These are phyloP conservation scores for Clepsis dumicolana DNA, from an alignment of 2,888 invertebrate species.

Conservation along the genomic window DNA sequence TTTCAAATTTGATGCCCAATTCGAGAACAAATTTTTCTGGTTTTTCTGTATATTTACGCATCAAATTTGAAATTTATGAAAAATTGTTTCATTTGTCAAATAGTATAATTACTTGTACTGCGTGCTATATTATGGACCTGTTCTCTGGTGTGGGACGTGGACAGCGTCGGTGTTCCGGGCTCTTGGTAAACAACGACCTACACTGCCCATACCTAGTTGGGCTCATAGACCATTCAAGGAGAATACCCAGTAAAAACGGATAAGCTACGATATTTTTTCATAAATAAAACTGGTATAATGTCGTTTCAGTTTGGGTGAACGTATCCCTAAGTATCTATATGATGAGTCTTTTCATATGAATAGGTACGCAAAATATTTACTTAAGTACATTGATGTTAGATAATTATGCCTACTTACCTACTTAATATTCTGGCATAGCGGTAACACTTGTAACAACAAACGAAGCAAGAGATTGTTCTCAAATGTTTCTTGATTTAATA, in stretches of 20 bases:
- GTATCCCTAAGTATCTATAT: no score
- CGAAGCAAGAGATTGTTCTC: slow-evolving; percentile 47
- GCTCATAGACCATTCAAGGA: slow-evolving; percentile 36
- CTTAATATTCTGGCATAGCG: slow-evolving; percentile 40
- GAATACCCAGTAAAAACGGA: slow-evolving; percentile 10
- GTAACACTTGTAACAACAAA: slow-evolving; percentile 55
- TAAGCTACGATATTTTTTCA: background rate
- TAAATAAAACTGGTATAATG: slow-evolving; percentile 28
- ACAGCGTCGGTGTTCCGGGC: slow-evolving; percentile 30
- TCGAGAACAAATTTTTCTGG: no score
- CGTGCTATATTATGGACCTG: slow-evolving; percentile 9
- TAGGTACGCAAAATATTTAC: background rate
- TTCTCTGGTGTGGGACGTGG: slow-evolving; percentile 28
- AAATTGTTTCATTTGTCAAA: no score
- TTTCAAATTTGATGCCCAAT: no score
- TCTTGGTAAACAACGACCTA: slow-evolving; percentile 37
- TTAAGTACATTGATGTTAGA: background rate
- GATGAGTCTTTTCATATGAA: no score
- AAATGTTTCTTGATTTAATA: slow-evolving; percentile 41
- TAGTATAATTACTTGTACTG: no score
- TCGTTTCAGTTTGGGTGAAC: no score
- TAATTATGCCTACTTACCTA: no score
- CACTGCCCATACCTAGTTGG: slow-evolving; percentile 21
- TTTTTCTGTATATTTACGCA: no score
- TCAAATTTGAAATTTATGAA: no score